Evolutionary conservation across 2,888 invertebrate genomes (phyloP).

Genomic region (Branchinecta sandiegonensis): DNA sequence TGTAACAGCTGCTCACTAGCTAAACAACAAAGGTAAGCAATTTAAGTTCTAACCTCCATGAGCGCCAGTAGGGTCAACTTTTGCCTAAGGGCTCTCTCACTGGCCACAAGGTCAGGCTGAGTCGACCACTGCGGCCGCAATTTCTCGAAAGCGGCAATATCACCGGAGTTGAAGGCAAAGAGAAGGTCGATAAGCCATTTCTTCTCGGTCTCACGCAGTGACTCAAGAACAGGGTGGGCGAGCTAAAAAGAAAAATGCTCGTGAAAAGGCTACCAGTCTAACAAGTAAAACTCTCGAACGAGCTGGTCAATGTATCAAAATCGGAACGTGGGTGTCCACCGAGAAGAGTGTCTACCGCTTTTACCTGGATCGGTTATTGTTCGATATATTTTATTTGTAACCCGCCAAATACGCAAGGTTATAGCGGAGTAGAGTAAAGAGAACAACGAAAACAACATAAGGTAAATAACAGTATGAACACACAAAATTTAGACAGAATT

Average conservation of each 20-base stretch:
- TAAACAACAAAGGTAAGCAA: slow-evolving; percentile 23
- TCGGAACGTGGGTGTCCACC: no score
- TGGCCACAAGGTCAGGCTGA: slow-evolving; percentile 65
- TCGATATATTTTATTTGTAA: no score
- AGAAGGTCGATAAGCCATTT: slow-evolving; percentile 77
- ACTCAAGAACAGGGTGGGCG: slow-evolving; percentile 82
- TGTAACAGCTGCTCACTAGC: slow-evolving; percentile 5
- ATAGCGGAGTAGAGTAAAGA: no score
- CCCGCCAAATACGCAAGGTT: no score
- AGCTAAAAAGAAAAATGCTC: slow-evolving; percentile 40
- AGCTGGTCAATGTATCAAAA: not conserved
- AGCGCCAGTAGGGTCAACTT: slow-evolving; percentile 90
- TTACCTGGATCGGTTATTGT: no score
- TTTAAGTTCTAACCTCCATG: slow-evolving; percentile 59
- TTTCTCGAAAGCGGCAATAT: slow-evolving; percentile 56
- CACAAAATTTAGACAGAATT: no score
- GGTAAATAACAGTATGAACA: no score
- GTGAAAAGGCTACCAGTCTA: slow-evolving; percentile 21
- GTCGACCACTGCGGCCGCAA: slow-evolving; percentile 59
- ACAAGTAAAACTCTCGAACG: not conserved
- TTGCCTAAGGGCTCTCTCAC: slow-evolving; percentile 64
- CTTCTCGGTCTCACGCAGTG: slow-evolving; percentile 61
- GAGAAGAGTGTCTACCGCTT: no score
- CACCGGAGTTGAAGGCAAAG: slow-evolving; percentile 69
- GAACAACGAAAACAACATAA: no score